Conservation (phyloP, 2,113 vertebrate genomes). For the Naja naja region DNA sequence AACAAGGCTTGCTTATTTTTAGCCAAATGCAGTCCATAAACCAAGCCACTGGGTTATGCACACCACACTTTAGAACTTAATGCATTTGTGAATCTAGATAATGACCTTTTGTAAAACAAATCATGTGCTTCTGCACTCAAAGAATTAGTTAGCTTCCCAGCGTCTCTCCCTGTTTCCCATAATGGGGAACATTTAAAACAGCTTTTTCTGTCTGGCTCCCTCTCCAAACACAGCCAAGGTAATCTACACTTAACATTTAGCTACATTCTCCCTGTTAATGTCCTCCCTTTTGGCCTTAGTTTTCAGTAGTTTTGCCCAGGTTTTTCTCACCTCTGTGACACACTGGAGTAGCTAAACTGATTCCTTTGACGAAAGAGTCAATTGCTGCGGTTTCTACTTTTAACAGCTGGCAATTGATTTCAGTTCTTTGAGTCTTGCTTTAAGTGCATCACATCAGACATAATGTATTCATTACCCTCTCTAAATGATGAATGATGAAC, state of each 20-base stretch:
- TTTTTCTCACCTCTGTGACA: not conserved
- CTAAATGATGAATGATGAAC: conserved; percentile 2
- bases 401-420: not conserved
- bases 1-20: not conserved
- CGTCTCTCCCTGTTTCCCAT: not conserved
- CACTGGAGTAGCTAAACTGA: not conserved
- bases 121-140: not conserved
- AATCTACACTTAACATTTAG: not conserved
- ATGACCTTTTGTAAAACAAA: not conserved
- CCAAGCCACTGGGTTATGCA: not conserved
- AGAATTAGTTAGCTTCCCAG: not conserved
- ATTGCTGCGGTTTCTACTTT: not conserved
- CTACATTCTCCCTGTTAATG: not conserved
- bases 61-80: not conserved
- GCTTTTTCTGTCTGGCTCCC: not conserved
- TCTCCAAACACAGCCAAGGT: not conserved
- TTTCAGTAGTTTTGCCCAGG: not conserved
- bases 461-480: not conserved
- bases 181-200: not conserved
- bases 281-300: not conserved
- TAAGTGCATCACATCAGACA: not conserved
- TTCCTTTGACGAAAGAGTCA: not conserved
- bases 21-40: not conserved
- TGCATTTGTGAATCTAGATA: not conserved
- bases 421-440: not conserved